Conservation (phyloP, 1,140 invertebrate genomes). For the Drosophila nasuta region DNA sequence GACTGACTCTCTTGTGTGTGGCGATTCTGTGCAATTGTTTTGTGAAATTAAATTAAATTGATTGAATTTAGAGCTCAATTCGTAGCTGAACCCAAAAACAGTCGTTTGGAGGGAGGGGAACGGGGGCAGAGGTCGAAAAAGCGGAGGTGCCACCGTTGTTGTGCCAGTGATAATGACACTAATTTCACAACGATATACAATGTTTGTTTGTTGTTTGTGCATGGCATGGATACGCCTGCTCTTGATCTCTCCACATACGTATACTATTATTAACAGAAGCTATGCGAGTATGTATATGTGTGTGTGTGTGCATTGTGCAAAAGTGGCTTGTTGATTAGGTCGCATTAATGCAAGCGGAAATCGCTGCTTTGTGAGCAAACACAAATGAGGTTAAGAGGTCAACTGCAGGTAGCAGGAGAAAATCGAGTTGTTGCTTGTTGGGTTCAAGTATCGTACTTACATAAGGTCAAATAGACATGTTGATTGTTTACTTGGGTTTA, state of each 20-base stretch:
- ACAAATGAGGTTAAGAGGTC: slow-evolving; percentile 46
- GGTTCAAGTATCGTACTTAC: slow-evolving; percentile 15
- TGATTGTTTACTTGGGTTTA: slow-evolving; percentile 27
- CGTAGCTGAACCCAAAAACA: slow-evolving; percentile 6
- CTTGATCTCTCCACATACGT: not conserved
- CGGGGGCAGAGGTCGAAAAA: slow-evolving; percentile 3
- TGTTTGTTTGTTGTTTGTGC: slow-evolving; percentile 8
- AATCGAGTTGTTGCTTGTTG: not conserved
- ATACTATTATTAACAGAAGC: slow-evolving; percentile 7
- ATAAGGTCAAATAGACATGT: slow-evolving; percentile 14
- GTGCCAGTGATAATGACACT: slow-evolving; percentile 34
- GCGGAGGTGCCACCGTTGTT: slow-evolving; percentile 12
- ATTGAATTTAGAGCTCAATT: slow-evolving; percentile 20
- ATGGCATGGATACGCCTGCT: not conserved
- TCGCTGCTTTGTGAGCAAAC: slow-evolving; percentile 8
- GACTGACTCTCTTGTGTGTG: not conserved
- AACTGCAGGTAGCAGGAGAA: not conserved
- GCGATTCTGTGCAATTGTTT: slow-evolving; percentile 12
- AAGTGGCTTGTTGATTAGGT: slow-evolving; percentile 18
- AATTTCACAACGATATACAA: slow-evolving; percentile 13
- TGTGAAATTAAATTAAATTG: slow-evolving; percentile 27
- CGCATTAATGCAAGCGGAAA: slow-evolving; percentile 30
- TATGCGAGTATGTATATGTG: not conserved
- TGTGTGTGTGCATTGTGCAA: not conserved
- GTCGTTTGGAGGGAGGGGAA: not conserved